A percentile compares a stretch with the other conserved stretches of the same genome.
These are phyloP conservation scores for Neodiprion fabricii DNA, from an alignment of 1,140 invertebrate genomes.

Conservation along the genomic window DNA sequence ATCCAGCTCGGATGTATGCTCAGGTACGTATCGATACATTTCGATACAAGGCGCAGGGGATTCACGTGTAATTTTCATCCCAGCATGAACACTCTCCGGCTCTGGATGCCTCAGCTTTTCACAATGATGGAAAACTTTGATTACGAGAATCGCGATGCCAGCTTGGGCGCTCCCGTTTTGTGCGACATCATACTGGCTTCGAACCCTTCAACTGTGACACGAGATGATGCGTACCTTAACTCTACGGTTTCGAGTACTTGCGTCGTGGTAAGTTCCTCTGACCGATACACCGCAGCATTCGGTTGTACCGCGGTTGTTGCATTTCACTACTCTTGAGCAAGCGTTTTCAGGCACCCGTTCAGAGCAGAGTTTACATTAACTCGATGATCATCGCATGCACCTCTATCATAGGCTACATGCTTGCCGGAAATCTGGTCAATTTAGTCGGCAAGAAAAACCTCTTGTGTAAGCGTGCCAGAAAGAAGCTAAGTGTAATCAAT, in stretches of 20 bases:
- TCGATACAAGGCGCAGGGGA: constrained; percentile 36
- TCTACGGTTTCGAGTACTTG: neutral
- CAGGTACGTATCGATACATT: constrained; percentile 46
- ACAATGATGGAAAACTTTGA: constrained; percentile 58
- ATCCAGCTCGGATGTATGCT: constrained; percentile 59
- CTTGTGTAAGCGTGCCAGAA: constrained; percentile 27
- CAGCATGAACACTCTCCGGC: constrained; percentile 58
- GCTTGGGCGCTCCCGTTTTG: neutral
- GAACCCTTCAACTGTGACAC: neutral
- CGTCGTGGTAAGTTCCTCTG: neutral
- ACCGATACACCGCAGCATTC: neutral
- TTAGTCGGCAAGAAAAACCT: constrained; percentile 46
- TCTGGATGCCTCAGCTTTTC: constrained; percentile 71
- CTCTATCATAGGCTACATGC: constrained; percentile 51
- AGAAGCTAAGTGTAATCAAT: too few relatives aligned
- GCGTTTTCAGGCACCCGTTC: neutral
- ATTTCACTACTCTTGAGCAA: neutral
- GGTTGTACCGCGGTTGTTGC: neutral
- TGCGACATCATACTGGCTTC: neutral
- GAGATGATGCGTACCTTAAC: neutral
- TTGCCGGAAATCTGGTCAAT: constrained; percentile 55
- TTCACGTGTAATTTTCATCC: constrained; percentile 54
- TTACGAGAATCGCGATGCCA: constrained; percentile 8
- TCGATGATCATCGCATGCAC: constrained; percentile 56
- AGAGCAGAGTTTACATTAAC: constrained; percentile 42